These are phyloP conservation scores for Fistularia tabacaria DNA, from an alignment of 2,797 vertebrate species.

Conservation along the genomic window DNA sequence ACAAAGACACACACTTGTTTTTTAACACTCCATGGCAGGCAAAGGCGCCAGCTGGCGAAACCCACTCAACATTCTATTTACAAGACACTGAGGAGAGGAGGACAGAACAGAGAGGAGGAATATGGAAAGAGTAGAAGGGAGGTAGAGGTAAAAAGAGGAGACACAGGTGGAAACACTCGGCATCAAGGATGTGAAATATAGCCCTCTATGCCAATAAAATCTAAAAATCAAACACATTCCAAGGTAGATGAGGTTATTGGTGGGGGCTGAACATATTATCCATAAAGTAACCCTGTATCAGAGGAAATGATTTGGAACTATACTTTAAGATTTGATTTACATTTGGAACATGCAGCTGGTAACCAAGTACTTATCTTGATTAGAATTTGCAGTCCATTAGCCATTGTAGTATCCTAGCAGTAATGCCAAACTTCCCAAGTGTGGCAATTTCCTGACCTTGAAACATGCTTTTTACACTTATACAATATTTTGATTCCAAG, in stretches of 20 bases:
- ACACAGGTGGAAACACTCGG: conserved; percentile 61
- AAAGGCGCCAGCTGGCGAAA: conserved; percentile 70
- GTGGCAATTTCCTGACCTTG: not conserved
- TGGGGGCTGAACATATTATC: too few species aligned
- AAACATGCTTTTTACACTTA: not conserved
- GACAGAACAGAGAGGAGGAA: conserved; percentile 17
- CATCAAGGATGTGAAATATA: conserved; percentile 29
- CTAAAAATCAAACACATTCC: not conserved
- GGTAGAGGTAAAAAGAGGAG: conserved; percentile 28
- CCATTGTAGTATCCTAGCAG: too few species aligned
- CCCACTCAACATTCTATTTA: conserved; percentile 66
- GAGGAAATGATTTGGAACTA: not conserved
- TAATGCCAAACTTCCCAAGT: not conserved
- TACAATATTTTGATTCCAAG: not conserved
- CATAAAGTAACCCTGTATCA: not conserved
- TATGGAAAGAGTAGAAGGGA: conserved; percentile 7
- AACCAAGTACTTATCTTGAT: too few species aligned
- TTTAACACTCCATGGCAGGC: conserved; percentile 59
- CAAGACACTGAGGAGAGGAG: conserved; percentile 48
- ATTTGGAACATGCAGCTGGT: not conserved
- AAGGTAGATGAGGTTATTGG: not conserved
- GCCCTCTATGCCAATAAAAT: conserved; percentile 25
- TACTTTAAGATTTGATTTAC: not conserved
- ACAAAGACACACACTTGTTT: conserved; percentile 32
- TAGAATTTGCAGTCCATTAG: too few species aligned